These are phyloP conservation scores for Morus bassanus DNA, from an alignment of 2,797 vertebrate genomes.

Conservation along the genomic window DNA sequence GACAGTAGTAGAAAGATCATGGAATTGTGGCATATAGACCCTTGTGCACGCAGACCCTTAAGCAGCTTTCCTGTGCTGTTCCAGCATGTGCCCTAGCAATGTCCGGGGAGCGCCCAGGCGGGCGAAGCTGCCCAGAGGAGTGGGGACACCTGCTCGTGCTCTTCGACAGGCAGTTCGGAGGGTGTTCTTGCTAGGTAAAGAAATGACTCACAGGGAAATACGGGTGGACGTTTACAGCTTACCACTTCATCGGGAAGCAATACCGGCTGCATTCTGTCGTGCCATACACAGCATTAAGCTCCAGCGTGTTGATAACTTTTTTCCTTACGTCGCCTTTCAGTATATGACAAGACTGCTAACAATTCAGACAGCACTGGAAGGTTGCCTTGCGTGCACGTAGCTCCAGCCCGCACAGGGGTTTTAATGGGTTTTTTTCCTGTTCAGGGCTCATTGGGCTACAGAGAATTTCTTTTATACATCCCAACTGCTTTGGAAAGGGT, in stretches of 20 bases:
- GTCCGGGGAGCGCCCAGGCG: not conserved
- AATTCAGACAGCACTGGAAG: not conserved
- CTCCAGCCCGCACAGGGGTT: not conserved
- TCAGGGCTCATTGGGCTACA: not conserved
- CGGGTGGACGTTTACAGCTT: not conserved
- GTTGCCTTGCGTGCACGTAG: not conserved
- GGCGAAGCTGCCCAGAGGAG: not conserved
- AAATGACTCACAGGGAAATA: not conserved
- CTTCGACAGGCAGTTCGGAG: accelerated
- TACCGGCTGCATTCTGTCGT: not conserved
- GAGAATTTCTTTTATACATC: not conserved
- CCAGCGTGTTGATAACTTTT: not conserved
- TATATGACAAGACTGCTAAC: not conserved
- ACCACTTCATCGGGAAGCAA: not conserved
- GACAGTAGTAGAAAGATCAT: accelerated
- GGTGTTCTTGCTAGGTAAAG: not conserved
- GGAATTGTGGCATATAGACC: too few relatives aligned
- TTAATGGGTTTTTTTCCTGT: not conserved
- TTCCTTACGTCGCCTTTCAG: accelerated
- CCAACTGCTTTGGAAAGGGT: not conserved
- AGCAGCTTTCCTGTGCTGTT: not conserved
- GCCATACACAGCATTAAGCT: not conserved
- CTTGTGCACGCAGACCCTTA: not conserved
- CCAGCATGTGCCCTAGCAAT: accelerated
- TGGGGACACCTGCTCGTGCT: accelerated